phyloP scores from a whole-genome alignment of 2,113 vertebrate genomes.

The Poecilia latipinna region DNA sequence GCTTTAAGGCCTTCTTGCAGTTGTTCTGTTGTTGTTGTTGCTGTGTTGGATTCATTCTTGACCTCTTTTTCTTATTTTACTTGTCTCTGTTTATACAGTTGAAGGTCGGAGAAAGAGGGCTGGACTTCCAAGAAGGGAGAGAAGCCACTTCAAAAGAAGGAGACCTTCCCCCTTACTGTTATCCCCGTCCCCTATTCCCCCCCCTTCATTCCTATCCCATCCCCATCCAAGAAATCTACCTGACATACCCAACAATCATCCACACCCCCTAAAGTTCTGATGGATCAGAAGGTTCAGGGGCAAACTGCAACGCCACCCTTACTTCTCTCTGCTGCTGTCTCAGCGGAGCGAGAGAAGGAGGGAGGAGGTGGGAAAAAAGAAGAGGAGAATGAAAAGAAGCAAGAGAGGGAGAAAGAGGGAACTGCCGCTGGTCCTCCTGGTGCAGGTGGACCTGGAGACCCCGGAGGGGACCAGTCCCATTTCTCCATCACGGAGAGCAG shows the following conservation, averaged over 20 bases:
- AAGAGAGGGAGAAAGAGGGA: conserved; percentile 77
- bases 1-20: conserved; percentile 20
- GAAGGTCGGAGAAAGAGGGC: conserved; percentile 79
- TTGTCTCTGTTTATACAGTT: conserved; percentile 58
- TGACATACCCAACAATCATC: conserved; percentile 44
- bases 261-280: conserved; percentile 59
- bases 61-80: conserved; percentile 23
- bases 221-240: conserved; percentile 57
- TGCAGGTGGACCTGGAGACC: conserved; percentile 48
- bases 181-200: conserved; percentile 59
- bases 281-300: conserved; percentile 83
- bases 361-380: conserved; percentile 81
- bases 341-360: conserved; percentile 79
- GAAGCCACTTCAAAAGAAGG: conserved; percentile 61
- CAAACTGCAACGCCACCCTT: conserved; percentile 76
- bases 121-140: conserved; percentile 64
- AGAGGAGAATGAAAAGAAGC: conserved; percentile 80
- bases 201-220: conserved; percentile 42
- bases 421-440: conserved; percentile 31
- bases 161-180: conserved; percentile 63
- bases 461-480: conserved; percentile 79
- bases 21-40: conserved; percentile 37
- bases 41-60: conserved; percentile 43
- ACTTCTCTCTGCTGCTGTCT: conserved; percentile 65
- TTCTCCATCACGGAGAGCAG: conserved; percentile 97